These are phyloP conservation scores for Cheirogaleus major DNA, from an alignment of 2,797 vertebrate genomes.

Conservation along the genomic window DNA sequence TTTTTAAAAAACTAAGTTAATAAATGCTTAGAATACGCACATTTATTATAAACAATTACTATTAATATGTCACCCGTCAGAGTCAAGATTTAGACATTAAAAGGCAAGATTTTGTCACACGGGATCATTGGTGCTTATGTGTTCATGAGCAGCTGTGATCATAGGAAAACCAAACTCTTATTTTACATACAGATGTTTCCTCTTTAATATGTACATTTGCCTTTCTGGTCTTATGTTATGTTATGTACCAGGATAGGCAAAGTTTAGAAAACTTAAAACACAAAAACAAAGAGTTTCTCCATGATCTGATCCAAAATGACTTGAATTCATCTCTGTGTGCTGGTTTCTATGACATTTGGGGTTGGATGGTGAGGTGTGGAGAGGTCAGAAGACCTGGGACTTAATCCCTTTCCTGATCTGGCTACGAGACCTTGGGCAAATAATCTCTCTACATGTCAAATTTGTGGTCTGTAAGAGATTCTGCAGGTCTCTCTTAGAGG, in stretches of 20 bases:
- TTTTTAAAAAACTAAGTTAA: background rate
- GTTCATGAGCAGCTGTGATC: background rate
- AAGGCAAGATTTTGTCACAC: slow-evolving; percentile 1
- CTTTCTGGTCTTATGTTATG: background rate
- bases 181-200: background rate
- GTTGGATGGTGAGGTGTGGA: background rate
- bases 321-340: background rate
- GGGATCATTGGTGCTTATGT: background rate
- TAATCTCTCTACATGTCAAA: background rate
- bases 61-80: background rate
- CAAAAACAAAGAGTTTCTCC: slow-evolving; percentile 34
- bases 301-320: background rate
- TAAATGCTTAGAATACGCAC: background rate
- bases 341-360: background rate
- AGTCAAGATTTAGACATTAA: background rate
- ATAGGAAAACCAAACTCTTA: background rate
- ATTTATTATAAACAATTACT: slow-evolving; percentile 3
- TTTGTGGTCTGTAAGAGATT: background rate
- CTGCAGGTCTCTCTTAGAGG: background rate
- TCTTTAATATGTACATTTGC: background rate
- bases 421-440: background rate
- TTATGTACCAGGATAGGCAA: background rate
- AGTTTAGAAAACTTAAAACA: background rate
- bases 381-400: background rate
- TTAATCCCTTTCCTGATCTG: background rate